Percentiles rank a stretch among this genome's conserved stretches.
Conservation (phyloP, 2,113 vertebrate species). For the Centropus unirufus region DNA sequence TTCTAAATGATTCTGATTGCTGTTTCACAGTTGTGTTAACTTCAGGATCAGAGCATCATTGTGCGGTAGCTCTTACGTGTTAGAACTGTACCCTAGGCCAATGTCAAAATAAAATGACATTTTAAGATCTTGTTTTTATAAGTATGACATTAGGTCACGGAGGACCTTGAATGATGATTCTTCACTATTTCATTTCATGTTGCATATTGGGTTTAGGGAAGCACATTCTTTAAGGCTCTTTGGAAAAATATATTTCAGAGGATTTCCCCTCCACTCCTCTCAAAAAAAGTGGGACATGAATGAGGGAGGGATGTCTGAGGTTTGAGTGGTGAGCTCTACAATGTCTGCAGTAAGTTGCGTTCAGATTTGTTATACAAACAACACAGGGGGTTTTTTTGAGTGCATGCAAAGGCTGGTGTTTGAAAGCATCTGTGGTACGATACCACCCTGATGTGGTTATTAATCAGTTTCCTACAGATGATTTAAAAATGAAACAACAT, state of each 20-base stretch:
- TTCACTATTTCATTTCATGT: neutral
- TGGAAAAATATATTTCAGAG: neutral
- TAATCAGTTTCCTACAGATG: neutral
- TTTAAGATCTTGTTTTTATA: neutral
- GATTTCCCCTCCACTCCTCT: neutral
- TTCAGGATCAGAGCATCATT: neutral
- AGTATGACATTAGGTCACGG: fast-evolving
- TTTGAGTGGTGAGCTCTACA: neutral
- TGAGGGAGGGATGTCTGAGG: neutral
- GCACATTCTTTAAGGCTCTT: neutral
- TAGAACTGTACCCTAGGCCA: neutral
- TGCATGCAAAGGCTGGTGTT: neutral
- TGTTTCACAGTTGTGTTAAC: neutral
- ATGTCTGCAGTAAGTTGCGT: neutral
- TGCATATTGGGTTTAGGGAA: neutral
- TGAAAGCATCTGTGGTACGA: neutral
- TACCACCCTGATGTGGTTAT: neutral
- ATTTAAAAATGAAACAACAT: neutral
- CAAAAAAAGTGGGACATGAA: neutral
- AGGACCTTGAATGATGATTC: neutral
- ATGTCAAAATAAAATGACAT: neutral
- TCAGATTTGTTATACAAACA: neutral
- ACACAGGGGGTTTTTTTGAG: neutral
- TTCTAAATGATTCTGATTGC: neutral
- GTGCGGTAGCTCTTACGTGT: neutral